Percentiles rank a stretch among this genome's conserved stretches.
Evolutionary conservation across 2,113 vertebrate species (phyloP).

Genomic region (Myotis lucifugus): DNA sequence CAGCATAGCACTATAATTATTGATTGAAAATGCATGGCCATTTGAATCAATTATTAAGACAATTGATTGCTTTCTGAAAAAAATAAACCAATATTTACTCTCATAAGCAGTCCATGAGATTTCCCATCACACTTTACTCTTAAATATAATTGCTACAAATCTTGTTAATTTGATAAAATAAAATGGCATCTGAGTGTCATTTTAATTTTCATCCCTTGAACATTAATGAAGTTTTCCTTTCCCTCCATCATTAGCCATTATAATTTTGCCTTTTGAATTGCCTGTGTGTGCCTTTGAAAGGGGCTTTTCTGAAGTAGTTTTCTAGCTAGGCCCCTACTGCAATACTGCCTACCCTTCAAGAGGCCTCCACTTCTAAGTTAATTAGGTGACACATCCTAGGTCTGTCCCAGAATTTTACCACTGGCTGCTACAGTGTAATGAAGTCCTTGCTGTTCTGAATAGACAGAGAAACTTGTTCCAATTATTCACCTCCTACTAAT

Average conservation of each 20-base stretch:
- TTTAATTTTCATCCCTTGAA: slow-evolving; percentile 57
- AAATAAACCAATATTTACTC: neutral
- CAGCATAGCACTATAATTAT: neutral
- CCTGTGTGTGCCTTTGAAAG: neutral
- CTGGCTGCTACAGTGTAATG: neutral
- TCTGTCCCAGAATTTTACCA: slow-evolving; percentile 7
- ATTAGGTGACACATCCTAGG: neutral
- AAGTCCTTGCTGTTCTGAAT: slow-evolving; percentile 36
- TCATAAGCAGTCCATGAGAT: neutral
- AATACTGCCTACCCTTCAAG: slow-evolving; percentile 1
- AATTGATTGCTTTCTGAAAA: slow-evolving; percentile 25
- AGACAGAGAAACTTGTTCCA: slow-evolving; percentile 10
- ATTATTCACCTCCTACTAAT: slow-evolving; percentile 53
- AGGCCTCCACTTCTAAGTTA: neutral
- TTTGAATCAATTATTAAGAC: neutral
- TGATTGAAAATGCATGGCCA: neutral
- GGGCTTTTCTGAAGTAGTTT: neutral
- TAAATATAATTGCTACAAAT: slow-evolving; percentile 41
- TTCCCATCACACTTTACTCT: neutral
- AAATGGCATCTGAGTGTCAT: slow-evolving; percentile 9
- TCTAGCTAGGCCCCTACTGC: neutral
- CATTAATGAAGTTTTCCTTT: slow-evolving; percentile 20
- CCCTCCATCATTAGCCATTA: neutral
- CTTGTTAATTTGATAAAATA: slow-evolving; percentile 29
- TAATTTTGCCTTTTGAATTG: slow-evolving; percentile 35